These are phyloP conservation scores for Polydesmus complanatus DNA, from an alignment of 2,888 invertebrate species.

Conservation along the genomic window DNA sequence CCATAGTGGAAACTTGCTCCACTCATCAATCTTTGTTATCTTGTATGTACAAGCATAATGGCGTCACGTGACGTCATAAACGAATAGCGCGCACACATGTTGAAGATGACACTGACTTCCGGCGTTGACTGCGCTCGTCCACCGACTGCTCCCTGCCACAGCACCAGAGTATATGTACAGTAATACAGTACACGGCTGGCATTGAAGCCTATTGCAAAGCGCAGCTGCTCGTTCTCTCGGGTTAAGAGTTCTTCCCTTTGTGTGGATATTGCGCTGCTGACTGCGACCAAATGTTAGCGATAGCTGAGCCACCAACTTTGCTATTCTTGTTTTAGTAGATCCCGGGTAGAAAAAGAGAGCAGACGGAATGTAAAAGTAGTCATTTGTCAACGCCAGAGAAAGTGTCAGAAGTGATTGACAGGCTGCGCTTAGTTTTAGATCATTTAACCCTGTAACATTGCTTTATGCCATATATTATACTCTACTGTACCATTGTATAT, in stretches of 20 bases:
- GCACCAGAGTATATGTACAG: too few relatives aligned
- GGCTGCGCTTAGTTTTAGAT: background rate
- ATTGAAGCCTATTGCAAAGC: background rate
- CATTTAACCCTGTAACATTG: background rate
- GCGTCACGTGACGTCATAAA: background rate
- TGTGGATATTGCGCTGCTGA: too few relatives aligned
- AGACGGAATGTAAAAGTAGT: background rate
- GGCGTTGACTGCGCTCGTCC: background rate
- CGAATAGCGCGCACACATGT: background rate
- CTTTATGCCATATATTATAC: too few relatives aligned
- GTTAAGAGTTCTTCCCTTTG: background rate
- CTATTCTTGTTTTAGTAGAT: too few relatives aligned
- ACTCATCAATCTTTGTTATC: too few relatives aligned
- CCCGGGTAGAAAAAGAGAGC: background rate
- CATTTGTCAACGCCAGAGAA: background rate
- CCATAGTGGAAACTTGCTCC: too few relatives aligned
- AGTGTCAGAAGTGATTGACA: slow-evolving; percentile 3
- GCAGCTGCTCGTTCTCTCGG: background rate
- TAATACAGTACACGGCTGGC: too few relatives aligned
- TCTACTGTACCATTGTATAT: too few relatives aligned
- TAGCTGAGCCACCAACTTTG: too few relatives aligned
- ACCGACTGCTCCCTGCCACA: too few relatives aligned
- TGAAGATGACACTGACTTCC: background rate
- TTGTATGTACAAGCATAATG: too few relatives aligned
- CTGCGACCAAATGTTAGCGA: too few relatives aligned